A percentile compares a stretch with the other conserved stretches of the same genome.
These are phyloP conservation scores for Kryptolebias ocellatus DNA, from an alignment of 2,797 vertebrate species.

Conservation along the genomic window DNA sequence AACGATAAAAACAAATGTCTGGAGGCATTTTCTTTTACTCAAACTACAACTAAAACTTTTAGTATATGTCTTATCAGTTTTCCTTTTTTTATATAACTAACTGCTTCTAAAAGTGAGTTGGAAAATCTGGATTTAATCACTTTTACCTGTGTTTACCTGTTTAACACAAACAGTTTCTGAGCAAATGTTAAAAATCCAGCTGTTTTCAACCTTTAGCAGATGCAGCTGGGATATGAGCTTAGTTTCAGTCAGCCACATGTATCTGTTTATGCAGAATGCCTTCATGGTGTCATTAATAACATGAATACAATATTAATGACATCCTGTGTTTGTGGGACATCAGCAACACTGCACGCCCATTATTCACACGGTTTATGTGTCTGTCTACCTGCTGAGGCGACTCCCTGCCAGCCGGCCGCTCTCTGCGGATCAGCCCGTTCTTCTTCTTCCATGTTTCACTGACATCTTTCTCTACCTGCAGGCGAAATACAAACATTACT, in stretches of 20 bases:
- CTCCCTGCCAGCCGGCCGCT: slow-evolving; percentile 81
- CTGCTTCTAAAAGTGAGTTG: no score
- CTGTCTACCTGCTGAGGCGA: slow-evolving; percentile 76
- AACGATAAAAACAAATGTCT: no score
- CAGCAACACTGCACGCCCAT: slow-evolving; percentile 37
- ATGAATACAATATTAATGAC: slow-evolving; percentile 47
- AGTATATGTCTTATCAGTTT: no score
- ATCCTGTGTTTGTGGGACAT: slow-evolving; percentile 10
- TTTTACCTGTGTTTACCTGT: no score
- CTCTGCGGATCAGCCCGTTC: slow-evolving; percentile 79
- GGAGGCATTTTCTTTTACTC: no score
- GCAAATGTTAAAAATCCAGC: background rate
- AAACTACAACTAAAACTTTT: no score
- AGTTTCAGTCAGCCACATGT: background rate
- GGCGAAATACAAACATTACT: slow-evolving; percentile 10
- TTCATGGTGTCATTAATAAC: background rate
- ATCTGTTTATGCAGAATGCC: slow-evolving; percentile 35
- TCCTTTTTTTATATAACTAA: no score
- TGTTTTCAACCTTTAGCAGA: background rate
- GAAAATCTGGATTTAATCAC: no score
- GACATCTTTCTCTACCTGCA: slow-evolving; percentile 66
- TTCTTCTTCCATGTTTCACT: slow-evolving; percentile 73
- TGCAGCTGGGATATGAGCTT: background rate
- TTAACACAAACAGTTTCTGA: no score
- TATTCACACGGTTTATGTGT: slow-evolving; percentile 30